phyloP scores from a whole-genome alignment of 1,140 invertebrate species.

The Mactra quadrangularis region DNA sequence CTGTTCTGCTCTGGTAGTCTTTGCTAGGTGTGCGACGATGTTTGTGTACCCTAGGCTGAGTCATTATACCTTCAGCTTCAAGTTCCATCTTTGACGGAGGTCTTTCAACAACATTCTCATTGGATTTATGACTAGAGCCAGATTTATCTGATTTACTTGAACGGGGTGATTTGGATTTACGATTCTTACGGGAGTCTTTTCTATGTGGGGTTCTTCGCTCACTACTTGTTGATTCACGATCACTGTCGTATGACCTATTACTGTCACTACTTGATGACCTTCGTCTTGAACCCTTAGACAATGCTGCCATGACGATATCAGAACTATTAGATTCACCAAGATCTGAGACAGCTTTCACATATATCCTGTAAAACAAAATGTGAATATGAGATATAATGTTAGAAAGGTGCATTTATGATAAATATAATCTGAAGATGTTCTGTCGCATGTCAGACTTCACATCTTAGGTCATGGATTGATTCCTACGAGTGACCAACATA shows the following conservation, averaged over 20 bases:
- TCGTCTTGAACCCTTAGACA: conserved; percentile 62
- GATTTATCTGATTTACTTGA: conserved; percentile 31
- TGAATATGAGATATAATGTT: too few species aligned
- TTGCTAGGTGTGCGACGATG: conserved; percentile 61
- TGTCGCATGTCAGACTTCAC: too few species aligned
- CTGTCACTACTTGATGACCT: conserved; percentile 67
- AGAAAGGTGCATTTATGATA: too few species aligned
- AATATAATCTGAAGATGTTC: too few species aligned
- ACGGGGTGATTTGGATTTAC: conserved; percentile 64
- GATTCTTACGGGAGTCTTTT: conserved; percentile 61
- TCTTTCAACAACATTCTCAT: conserved; percentile 15
- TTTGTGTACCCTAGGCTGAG: conserved; percentile 68
- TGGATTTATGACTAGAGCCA: conserved; percentile 22
- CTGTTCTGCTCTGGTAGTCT: conserved; percentile 57
- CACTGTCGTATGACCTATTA: conserved; percentile 70
- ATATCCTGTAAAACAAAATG: conserved; percentile 69
- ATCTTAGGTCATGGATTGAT: too few species aligned
- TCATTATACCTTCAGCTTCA: conserved; percentile 56
- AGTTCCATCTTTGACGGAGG: conserved; percentile 49
- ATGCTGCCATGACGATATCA: conserved; percentile 73
- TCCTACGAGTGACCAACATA: too few species aligned
- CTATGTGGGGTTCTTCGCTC: conserved; percentile 58
- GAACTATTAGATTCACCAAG: conserved; percentile 75
- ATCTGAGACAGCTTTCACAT: conserved; percentile 74
- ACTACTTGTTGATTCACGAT: conserved; percentile 67